phyloP scores from a whole-genome alignment of 2,113 vertebrate species.

The Plecotus auritus region DNA sequence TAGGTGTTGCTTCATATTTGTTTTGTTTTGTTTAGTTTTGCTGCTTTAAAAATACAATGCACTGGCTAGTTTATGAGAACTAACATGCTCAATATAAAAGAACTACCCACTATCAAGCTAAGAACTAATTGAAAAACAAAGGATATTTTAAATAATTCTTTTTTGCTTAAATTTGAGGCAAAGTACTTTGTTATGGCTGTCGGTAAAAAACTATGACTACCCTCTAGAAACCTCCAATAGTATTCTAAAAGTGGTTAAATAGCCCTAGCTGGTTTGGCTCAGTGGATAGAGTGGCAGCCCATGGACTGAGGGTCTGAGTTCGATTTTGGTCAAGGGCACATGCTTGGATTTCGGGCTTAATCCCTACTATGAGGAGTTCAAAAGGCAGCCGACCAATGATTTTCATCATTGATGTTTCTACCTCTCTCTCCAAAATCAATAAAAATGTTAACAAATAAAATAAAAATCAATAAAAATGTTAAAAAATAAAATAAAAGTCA shows the following conservation, averaged over 20 bases:
- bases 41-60: background rate
- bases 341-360: no score
- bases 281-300: no score
- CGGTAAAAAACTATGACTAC: background rate
- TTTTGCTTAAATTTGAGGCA: background rate
- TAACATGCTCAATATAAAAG: background rate
- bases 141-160: background rate
- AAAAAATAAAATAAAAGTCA: no score
- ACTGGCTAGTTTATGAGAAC: background rate
- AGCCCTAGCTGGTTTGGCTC: no score
- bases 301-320: no score
- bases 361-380: no score
- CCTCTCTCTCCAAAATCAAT: no score
- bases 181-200: background rate
- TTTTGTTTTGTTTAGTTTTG: background rate
- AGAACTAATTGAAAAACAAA: background rate
- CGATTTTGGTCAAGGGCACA: no score
- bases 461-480: no score
- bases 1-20: background rate
- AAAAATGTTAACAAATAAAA: no score
- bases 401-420: no score
- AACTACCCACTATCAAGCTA: background rate
- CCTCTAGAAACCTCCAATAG: background rate
- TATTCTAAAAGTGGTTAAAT: background rate
- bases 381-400: no score